These are phyloP conservation scores for Agrilus planipennis DNA, from an alignment of 1,140 invertebrate genomes.

Conservation along the genomic window DNA sequence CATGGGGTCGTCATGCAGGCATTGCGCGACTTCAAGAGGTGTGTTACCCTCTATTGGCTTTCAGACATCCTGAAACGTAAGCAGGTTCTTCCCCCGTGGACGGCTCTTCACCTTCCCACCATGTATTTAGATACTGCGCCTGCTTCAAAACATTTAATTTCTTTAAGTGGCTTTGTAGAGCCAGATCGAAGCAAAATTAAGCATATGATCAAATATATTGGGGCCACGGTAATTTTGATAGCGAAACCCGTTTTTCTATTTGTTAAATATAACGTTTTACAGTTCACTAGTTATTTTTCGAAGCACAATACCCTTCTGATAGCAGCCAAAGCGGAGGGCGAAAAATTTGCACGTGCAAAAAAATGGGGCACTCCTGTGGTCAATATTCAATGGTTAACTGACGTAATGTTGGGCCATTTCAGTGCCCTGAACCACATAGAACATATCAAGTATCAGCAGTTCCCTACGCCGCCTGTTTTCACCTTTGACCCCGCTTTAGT, in stretches of 20 bases:
- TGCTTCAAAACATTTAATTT: conserved; percentile 57
- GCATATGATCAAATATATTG: conserved; percentile 70
- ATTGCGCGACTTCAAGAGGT: conserved; percentile 38
- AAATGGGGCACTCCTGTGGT: conserved; percentile 83
- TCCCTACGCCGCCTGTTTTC: conserved; percentile 63
- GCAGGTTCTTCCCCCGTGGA: conserved; percentile 75
- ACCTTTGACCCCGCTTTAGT: conserved; percentile 77
- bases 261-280: conserved; percentile 10
- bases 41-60: conserved; percentile 90
- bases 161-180: conserved; percentile 73
- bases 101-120: conserved; percentile 80
- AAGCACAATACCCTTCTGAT: conserved; percentile 62
- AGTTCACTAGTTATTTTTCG: conserved; percentile 58
- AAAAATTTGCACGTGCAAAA: conserved; percentile 78
- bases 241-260: too few relatives aligned
- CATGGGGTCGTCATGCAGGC: conserved; percentile 79
- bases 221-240: conserved; percentile 63
- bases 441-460: conserved; percentile 79
- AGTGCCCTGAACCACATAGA: conserved; percentile 69
- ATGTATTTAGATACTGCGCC: conserved; percentile 68
- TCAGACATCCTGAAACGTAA: conserved; percentile 78
- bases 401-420: conserved; percentile 82
- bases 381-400: conserved; percentile 87
- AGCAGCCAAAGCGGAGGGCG: conserved; percentile 64
- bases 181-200: conserved; percentile 72